Conservation (phyloP, 2,113 vertebrate genomes). For the Neomonachus schauinslandi region DNA sequence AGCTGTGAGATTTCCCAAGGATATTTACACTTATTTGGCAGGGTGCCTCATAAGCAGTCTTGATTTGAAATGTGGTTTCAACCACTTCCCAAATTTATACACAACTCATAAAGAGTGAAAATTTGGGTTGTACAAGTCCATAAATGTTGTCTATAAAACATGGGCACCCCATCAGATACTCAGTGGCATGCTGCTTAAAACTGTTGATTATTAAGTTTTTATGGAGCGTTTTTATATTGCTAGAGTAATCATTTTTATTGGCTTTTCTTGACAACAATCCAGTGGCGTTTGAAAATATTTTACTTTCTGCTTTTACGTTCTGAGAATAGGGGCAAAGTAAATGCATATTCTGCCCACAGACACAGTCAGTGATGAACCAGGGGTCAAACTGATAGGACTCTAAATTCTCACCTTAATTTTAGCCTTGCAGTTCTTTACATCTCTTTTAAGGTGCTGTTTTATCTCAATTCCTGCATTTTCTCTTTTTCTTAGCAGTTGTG, state of each 20-base stretch:
- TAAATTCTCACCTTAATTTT: neutral
- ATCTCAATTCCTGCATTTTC: neutral
- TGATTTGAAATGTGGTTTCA: constrained; percentile 74
- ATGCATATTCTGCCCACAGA: neutral
- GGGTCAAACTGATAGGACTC: neutral
- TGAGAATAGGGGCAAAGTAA: neutral
- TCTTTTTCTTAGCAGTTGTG: neutral
- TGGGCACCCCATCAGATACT: constrained; percentile 50
- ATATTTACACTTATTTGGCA: constrained; percentile 64
- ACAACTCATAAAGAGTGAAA: constrained; percentile 69
- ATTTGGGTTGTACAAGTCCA: constrained; percentile 64
- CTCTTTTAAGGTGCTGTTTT: neutral
- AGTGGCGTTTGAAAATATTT: constrained; percentile 51
- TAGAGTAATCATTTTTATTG: constrained; percentile 75
- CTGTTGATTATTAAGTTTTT: constrained; percentile 76
- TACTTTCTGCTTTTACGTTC: constrained; percentile 46
- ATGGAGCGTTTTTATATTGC: constrained; percentile 62
- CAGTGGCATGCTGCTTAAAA: constrained; percentile 55
- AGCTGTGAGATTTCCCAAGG: constrained; percentile 40
- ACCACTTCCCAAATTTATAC: constrained; percentile 73
- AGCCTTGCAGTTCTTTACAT: neutral
- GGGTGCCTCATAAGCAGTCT: constrained; percentile 41
- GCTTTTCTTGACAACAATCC: constrained; percentile 57
- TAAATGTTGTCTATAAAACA: constrained; percentile 74
- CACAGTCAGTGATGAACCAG: neutral